phyloP scores from a whole-genome alignment of 2,113 vertebrate genomes.

The Sorex fumeus region DNA sequence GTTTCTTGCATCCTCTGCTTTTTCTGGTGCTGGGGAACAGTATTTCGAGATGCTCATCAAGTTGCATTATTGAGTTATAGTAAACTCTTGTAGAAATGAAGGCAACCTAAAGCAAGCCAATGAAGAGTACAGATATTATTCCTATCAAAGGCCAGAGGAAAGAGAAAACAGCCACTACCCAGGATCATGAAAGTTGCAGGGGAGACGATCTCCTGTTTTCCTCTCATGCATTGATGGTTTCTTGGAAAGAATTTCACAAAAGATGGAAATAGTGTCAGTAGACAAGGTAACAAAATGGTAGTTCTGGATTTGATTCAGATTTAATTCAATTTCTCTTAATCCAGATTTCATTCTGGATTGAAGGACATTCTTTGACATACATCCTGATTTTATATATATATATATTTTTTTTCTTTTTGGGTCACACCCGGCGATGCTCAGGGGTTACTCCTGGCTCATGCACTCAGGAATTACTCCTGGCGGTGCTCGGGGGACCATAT shows the following conservation, averaged over 20 bases:
- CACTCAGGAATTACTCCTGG: too few relatives aligned
- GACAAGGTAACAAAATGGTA: background rate
- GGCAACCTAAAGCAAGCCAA: slow-evolving; percentile 20
- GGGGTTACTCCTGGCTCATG: too few relatives aligned
- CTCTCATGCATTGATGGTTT: slow-evolving; percentile 38
- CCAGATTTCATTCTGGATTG: too few relatives aligned
- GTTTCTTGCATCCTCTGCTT: slow-evolving; percentile 59
- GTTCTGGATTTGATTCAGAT: slow-evolving; percentile 35
- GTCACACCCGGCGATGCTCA: too few relatives aligned
- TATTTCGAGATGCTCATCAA: slow-evolving; percentile 35
- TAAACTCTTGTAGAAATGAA: slow-evolving; percentile 62
- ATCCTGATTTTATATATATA: background rate
- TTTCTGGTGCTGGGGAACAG: slow-evolving; percentile 64
- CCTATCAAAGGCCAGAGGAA: slow-evolving; percentile 6
- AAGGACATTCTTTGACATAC: too few relatives aligned
- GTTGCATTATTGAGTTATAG: background rate
- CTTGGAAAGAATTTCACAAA: slow-evolving; percentile 60
- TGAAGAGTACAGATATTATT: slow-evolving; percentile 46
- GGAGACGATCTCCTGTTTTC: background rate
- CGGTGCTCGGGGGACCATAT: too few relatives aligned
- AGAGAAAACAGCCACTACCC: background rate
- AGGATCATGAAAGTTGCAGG: slow-evolving; percentile 27
- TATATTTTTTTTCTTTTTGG: slow-evolving; percentile 5
- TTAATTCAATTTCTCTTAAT: too few relatives aligned
- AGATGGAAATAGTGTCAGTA: slow-evolving; percentile 11